Base-by-base conservation (phyloP, 37 sponge, comb jelly and placozoan species). In the Chondrosia reniformis region DNA sequence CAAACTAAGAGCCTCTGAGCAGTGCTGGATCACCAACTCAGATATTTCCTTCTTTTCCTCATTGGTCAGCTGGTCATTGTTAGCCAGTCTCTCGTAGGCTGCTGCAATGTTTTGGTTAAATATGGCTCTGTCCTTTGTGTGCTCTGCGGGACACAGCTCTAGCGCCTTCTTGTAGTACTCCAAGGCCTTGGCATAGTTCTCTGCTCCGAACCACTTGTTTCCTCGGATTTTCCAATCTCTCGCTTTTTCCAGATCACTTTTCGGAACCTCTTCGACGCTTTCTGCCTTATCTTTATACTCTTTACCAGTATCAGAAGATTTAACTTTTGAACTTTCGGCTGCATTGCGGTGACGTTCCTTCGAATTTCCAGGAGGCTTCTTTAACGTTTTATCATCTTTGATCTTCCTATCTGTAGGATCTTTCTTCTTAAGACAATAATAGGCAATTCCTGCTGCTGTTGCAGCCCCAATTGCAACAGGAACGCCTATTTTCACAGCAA, bases 91-190 rank as follows among this genome's bases (percentile, higher is more conserved):
- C 56, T 83, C 86, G 32, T 86, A 79, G 15, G 67, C 80, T 28
- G 91, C 91, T 8, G 87, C 91, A 52, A 91, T 79, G 78, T 91
- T 91, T 71, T 91, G 91, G 77, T 91, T 71, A 67, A 57, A 91
- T 7, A 59, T 80, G 33, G 91, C 86, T 3, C 83, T 58, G 24
- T 85, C 84, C 15, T 59, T 78, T 24, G 63, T 24, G 22, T 79
- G 54, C 4, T 80, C 81, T 0, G 37, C 74, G 15, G 87, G 84
- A 76, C 91, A 83, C 69, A 86, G 33, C 34, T 78, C 15, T 0
- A 91, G 83, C 22, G 87, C 91, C n/a, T 91, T 84, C 81, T 80
- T 45, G 57, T 91, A 91, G 57, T 80, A 86, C 66, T 76, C 58
- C 33, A 84, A 34, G 12, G 91, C 91, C 32, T 83, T 84, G 27